Evolutionary conservation across 2,888 invertebrate species (phyloP).

Genomic region (Onchidella celtica): DNA sequence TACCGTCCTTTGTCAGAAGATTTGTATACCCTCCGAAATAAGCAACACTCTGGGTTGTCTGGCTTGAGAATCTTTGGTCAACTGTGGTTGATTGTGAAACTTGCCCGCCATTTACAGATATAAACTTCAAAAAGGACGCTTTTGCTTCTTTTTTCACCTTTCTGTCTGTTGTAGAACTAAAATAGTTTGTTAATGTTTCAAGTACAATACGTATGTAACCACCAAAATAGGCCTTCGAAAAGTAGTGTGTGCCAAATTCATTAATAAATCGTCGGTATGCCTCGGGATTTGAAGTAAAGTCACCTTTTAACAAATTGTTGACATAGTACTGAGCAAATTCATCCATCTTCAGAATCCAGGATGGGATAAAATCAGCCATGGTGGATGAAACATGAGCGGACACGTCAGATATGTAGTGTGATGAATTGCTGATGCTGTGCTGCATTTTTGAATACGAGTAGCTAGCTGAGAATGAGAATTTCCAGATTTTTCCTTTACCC

Average conservation of each 20-base stretch:
- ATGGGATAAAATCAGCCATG: slow-evolving; percentile 22
- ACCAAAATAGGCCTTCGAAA: slow-evolving; percentile 43
- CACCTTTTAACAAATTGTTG: background rate
- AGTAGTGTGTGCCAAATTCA: slow-evolving; percentile 46
- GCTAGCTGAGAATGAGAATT: too few species aligned
- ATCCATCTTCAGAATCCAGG: slow-evolving; percentile 31
- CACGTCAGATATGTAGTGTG: slow-evolving; percentile 44
- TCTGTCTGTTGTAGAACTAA: background rate
- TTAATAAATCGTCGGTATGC: slow-evolving; percentile 40
- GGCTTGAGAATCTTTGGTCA: background rate
- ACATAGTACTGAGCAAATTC: slow-evolving; percentile 8
- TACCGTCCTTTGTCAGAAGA: too few species aligned
- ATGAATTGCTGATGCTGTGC: too few species aligned
- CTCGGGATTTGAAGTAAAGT: slow-evolving; percentile 12
- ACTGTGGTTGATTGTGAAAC: background rate
- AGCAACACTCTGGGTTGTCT: background rate
- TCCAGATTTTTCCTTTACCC: too few species aligned
- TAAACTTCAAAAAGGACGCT: slow-evolving; percentile 37
- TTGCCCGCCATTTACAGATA: slow-evolving; percentile 38
- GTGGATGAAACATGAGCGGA: slow-evolving; percentile 31
- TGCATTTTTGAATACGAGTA: too few species aligned
- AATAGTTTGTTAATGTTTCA: slow-evolving; percentile 40
- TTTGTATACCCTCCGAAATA: slow-evolving; percentile 52
- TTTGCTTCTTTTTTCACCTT: slow-evolving; percentile 36
- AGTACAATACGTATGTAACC: slow-evolving; percentile 36